These are phyloP conservation scores for Fundulus diaphanus DNA, from an alignment of 2,797 vertebrate species.

Conservation along the genomic window DNA sequence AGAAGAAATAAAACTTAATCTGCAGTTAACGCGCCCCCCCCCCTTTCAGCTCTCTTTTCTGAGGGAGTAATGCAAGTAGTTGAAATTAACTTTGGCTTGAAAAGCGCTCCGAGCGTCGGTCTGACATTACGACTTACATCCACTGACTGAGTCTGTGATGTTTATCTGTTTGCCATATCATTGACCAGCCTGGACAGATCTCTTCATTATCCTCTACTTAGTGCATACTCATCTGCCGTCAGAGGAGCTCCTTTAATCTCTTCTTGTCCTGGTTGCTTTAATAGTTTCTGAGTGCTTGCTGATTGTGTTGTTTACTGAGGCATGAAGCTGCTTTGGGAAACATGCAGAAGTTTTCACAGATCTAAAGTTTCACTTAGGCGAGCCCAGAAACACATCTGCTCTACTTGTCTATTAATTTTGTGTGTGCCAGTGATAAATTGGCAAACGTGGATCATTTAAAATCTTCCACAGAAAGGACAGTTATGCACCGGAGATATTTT, in stretches of 20 bases:
- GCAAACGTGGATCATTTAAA: neutral
- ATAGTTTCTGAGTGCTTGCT: slow-evolving; percentile 58
- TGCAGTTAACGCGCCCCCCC: neutral
- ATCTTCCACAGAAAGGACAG: neutral
- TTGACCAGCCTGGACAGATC: slow-evolving; percentile 74
- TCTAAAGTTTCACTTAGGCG: slow-evolving; percentile 33
- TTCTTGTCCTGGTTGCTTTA: slow-evolving; percentile 44
- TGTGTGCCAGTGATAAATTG: neutral
- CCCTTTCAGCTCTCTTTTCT: slow-evolving; percentile 8
- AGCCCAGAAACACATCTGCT: too few relatives aligned
- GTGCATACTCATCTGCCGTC: slow-evolving; percentile 63
- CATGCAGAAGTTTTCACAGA: slow-evolving; percentile 50
- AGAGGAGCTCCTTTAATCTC: slow-evolving; percentile 48
- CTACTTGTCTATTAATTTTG: slow-evolving; percentile 3
- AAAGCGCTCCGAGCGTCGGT: slow-evolving; percentile 55
- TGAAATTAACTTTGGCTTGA: slow-evolving; percentile 41
- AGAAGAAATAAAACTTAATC: neutral
- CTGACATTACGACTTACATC: slow-evolving; percentile 72
- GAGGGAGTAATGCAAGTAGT: slow-evolving; percentile 18
- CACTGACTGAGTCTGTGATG: slow-evolving; percentile 63
- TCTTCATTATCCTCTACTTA: slow-evolving; percentile 76
- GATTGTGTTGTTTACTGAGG: slow-evolving; percentile 50
- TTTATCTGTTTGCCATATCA: slow-evolving; percentile 77
- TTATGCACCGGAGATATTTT: neutral
- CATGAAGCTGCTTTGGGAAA: slow-evolving; percentile 36